Conservation (phyloP, 2,888 invertebrate genomes). For the Acleris emargana region DNA sequence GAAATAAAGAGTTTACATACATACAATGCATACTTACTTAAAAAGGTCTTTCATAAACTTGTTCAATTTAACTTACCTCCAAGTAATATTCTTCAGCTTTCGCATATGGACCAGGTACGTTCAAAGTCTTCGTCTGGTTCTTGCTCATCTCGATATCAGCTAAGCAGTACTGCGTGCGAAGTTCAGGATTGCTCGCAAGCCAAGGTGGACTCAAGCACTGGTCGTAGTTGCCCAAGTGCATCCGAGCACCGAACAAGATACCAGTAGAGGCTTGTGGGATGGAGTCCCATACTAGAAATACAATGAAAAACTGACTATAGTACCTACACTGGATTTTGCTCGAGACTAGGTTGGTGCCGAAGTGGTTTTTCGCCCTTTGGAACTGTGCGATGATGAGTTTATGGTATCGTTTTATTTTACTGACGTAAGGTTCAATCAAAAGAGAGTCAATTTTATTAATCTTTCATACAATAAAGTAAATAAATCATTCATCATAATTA, state of each 20-base stretch:
- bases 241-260: slow-evolving; percentile 47
- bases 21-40: too few relatives aligned
- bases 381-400: too few relatives aligned
- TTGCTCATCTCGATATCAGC: slow-evolving; percentile 44
- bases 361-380: too few relatives aligned
- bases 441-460: too few relatives aligned
- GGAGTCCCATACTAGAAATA: slow-evolving; percentile 55
- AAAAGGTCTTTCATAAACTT: neutral
- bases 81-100: slow-evolving; percentile 41
- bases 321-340: too few relatives aligned
- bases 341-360: too few relatives aligned
- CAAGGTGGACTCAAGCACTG: slow-evolving; percentile 52
- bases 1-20: too few relatives aligned
- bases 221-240: slow-evolving; percentile 54
- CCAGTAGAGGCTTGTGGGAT: slow-evolving; percentile 51
- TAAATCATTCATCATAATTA: too few relatives aligned
- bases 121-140: neutral
- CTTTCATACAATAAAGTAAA: too few relatives aligned
- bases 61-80: slow-evolving; percentile 40
- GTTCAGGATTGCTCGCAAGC: slow-evolving; percentile 39
- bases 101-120: slow-evolving; percentile 39
- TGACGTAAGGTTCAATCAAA: too few relatives aligned
- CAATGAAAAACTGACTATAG: neutral
- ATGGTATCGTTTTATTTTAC: too few relatives aligned
- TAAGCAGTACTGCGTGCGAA: slow-evolving; percentile 54